Percentiles rank a stretch among this genome's conserved stretches.
Evolutionary conservation across 2,113 vertebrate genomes (phyloP).

Genomic region (Lonchura striata): DNA sequence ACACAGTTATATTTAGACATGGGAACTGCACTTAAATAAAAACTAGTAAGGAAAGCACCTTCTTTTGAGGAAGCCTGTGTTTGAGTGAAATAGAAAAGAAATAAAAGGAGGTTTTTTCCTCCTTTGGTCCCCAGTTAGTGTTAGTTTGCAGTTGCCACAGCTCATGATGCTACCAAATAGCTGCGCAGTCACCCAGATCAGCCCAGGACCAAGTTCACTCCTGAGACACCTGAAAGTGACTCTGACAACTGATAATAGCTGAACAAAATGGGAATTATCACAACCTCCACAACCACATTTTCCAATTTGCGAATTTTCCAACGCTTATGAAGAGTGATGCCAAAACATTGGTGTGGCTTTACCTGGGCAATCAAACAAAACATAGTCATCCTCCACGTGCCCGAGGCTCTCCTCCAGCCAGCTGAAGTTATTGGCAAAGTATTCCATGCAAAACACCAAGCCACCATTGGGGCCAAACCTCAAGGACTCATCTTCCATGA

Average conservation of each 20-base stretch:
- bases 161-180: not conserved
- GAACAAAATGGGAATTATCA: not conserved
- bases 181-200: not conserved
- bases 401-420: constrained; percentile 93
- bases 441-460: constrained; percentile 98
- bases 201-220: not conserved
- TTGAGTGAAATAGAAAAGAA: not conserved
- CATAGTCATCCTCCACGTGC: constrained; percentile 93
- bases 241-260: not conserved
- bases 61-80: not conserved
- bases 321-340: rapidly evolving
- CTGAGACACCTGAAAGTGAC: not conserved
- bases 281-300: rapidly evolving
- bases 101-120: rapidly evolving
- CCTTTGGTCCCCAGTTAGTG: not conserved
- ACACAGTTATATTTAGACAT: rapidly evolving
- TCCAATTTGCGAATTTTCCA: rapidly evolving
- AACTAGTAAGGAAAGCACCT: not conserved
- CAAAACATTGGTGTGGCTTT: rapidly evolving
- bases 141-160: not conserved
- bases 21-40: not conserved
- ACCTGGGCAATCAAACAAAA: constrained; percentile 98
- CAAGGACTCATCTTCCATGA: constrained; percentile 92
- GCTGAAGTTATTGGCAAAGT: constrained; percentile 92
- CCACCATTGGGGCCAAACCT: constrained; percentile 94